Percentiles rank a stretch among this genome's conserved stretches.
phyloP scores from a whole-genome alignment of 2,113 vertebrate species.

The Tetrax tetrax region DNA sequence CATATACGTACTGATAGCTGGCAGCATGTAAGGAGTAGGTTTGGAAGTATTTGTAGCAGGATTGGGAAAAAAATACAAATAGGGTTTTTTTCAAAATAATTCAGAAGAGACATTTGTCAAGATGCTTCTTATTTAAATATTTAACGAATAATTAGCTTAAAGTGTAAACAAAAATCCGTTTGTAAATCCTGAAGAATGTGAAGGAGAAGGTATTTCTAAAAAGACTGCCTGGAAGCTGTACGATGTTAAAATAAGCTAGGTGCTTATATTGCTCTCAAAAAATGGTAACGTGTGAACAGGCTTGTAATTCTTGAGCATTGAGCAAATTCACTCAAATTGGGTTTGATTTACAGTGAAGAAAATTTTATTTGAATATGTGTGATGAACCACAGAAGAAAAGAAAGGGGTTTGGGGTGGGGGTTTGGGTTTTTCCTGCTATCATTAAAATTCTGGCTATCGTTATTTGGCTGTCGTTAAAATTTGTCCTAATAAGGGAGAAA shows the following conservation, averaged over 20 bases:
- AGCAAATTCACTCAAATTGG: not conserved
- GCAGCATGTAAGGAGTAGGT: not conserved
- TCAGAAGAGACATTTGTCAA: slow-evolving; percentile 3
- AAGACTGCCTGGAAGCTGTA: not conserved
- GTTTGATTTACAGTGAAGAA: not conserved
- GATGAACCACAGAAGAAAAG: not conserved
- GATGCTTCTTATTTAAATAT: slow-evolving; percentile 40
- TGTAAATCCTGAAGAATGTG: not conserved
- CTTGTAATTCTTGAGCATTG: not conserved
- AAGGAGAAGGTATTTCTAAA: not conserved
- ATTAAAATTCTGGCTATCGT: not conserved
- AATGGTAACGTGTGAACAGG: not conserved
- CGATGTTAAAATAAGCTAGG: not conserved
- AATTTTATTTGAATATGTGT: not conserved
- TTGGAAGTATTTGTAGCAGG: not conserved
- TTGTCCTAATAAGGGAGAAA: not conserved
- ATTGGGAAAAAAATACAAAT: not conserved
- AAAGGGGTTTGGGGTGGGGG: not conserved
- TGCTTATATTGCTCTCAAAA: not conserved
- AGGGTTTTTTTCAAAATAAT: not conserved
- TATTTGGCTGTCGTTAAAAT: not conserved
- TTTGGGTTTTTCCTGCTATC: not conserved
- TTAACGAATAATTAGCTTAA: not conserved
- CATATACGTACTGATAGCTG: not conserved
- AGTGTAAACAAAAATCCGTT: slow-evolving; percentile 2